phyloP scores from a whole-genome alignment of 2,888 invertebrate species.

The Agonopterix arenella region DNA sequence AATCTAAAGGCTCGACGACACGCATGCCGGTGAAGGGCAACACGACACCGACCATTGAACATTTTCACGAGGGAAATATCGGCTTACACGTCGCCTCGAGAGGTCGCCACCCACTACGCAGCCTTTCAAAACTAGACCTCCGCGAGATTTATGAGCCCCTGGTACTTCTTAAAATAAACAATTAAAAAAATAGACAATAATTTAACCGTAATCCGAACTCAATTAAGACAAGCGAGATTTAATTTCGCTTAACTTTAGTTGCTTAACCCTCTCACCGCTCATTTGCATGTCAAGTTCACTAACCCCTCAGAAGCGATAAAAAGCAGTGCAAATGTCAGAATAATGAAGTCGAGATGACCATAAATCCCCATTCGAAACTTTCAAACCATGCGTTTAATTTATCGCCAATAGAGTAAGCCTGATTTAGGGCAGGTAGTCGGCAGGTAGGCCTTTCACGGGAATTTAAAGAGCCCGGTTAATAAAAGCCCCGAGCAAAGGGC shows the following conservation, averaged over 20 bases:
- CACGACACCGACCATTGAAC: constrained; percentile 67
- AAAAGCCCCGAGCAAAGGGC: constrained; percentile 24
- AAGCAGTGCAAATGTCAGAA: constrained; percentile 43
- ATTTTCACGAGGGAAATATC: constrained; percentile 73
- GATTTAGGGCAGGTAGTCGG: constrained; percentile 59
- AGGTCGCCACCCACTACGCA: constrained; percentile 63
- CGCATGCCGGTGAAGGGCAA: constrained; percentile 36
- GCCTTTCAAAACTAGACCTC: constrained; percentile 34
- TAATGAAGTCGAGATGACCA: constrained; percentile 50
- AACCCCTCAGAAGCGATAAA: constrained; percentile 25
- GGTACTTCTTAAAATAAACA: constrained; percentile 20
- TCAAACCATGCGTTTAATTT: constrained; percentile 56
- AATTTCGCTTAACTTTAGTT: constrained; percentile 5
- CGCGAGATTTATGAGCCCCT: constrained; percentile 29
- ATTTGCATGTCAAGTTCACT: constrained; percentile 29
- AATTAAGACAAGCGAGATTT: constrained; percentile 12
- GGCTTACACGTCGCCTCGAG: constrained; percentile 49
- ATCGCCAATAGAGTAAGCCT: constrained; percentile 51
- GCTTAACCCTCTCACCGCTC: constrained; percentile 16
- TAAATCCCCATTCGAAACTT: constrained; percentile 38
- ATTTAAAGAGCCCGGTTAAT: constrained; percentile 37
- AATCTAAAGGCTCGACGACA: constrained; percentile 64
- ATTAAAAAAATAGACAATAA: constrained; percentile 5
- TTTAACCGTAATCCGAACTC: constrained; percentile 9
- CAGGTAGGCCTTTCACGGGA: constrained; percentile 63